Conservation (phyloP, 2,797 vertebrate genomes). For the Avahi laniger region DNA sequence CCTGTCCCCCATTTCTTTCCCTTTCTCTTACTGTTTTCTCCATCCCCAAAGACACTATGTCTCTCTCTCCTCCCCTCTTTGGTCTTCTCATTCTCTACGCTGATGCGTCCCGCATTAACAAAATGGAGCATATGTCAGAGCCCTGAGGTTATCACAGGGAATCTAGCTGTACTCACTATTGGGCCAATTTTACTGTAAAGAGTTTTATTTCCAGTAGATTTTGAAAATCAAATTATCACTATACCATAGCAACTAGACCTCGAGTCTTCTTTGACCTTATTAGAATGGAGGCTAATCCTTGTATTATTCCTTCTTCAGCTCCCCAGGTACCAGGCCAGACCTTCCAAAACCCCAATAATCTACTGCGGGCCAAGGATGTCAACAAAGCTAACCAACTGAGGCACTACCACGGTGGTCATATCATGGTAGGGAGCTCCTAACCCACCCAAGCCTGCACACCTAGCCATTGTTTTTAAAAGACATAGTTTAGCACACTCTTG, state of each 20-base stretch:
- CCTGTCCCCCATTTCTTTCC: background rate
- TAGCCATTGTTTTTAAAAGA: background rate
- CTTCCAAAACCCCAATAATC: background rate
- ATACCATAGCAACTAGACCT: background rate
- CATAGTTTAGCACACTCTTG: background rate
- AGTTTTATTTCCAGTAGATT: background rate
- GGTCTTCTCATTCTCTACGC: background rate
- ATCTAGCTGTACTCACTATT: background rate
- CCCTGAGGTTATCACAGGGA: background rate
- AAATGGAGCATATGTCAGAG: background rate
- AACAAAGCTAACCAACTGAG: background rate
- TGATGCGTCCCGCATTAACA: background rate
- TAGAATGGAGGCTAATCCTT: background rate
- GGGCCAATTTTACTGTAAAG: background rate
- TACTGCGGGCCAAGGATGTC: background rate
- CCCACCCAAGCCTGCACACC: background rate
- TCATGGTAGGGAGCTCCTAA: background rate
- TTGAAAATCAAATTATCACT: slow-evolving; percentile 24
- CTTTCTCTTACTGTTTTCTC: background rate
- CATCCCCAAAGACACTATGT: background rate
- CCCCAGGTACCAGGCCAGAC: background rate
- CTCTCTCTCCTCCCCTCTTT: background rate
- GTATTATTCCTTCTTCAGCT: background rate
- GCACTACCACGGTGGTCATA: background rate
- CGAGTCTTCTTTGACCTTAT: background rate